These are phyloP conservation scores for Xyrauchen texanus DNA, from an alignment of 2,113 vertebrate species.

Conservation along the genomic window DNA sequence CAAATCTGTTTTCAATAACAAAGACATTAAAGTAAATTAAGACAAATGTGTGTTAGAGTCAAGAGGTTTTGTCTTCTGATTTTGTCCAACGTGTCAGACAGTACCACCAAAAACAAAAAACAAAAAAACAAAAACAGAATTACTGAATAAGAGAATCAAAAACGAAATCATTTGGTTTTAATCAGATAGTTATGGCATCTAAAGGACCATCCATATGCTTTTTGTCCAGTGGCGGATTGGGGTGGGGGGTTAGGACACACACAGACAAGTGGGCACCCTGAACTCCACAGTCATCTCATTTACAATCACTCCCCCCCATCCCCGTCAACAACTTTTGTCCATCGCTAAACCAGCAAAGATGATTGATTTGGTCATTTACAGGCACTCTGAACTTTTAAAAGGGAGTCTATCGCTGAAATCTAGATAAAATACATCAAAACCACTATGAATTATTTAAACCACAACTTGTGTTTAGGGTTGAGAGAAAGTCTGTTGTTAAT, in stretches of 20 bases:
- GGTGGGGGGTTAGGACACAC: too few relatives aligned
- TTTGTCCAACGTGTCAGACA: neutral
- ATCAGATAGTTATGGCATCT: slow-evolving; percentile 13
- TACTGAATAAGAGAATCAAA: neutral
- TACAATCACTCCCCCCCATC: too few relatives aligned
- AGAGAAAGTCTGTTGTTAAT: neutral
- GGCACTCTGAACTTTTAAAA: slow-evolving; percentile 18
- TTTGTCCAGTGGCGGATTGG: neutral
- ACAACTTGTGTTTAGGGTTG: neutral
- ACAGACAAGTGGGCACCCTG: too few relatives aligned
- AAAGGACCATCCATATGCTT: neutral
- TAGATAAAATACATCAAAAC: slow-evolving; percentile 22
- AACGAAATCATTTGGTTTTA: slow-evolving; percentile 5
- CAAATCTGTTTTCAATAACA: slow-evolving; percentile 71
- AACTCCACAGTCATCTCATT: too few relatives aligned
- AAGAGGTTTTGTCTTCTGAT: neutral
- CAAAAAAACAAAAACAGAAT: neutral
- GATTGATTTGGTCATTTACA: slow-evolving; percentile 19
- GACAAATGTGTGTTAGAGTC: slow-evolving; percentile 65
- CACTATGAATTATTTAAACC: slow-evolving; percentile 10
- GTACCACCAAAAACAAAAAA: neutral
- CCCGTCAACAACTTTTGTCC: too few relatives aligned
- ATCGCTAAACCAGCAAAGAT: slow-evolving; percentile 7
- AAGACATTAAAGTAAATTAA: slow-evolving; percentile 52
- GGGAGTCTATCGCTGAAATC: neutral